A percentile compares a stretch with the other conserved stretches of the same genome.
These are phyloP conservation scores for Tachysurus vachellii DNA, from an alignment of 2,113 vertebrate species.

Conservation along the genomic window DNA sequence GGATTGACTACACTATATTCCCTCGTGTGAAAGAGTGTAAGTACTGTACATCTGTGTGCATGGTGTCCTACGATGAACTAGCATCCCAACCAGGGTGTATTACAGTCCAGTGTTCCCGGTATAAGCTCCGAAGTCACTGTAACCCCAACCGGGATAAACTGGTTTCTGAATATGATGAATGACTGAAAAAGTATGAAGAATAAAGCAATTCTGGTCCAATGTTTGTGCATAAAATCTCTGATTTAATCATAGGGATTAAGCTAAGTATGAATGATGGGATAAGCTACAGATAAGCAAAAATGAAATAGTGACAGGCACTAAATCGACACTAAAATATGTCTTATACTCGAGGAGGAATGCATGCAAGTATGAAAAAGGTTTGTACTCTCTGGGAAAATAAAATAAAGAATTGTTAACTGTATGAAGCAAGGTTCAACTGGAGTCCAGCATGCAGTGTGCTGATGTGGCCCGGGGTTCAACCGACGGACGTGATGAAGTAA, in stretches of 20 bases:
- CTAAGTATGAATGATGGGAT: conserved; percentile 2
- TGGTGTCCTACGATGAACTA: background rate
- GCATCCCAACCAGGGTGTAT: background rate
- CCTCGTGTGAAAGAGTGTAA: background rate
- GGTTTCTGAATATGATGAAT: background rate
- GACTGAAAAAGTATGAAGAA: background rate
- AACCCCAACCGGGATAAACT: background rate
- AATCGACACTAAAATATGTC: conserved; percentile 23
- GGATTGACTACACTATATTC: background rate
- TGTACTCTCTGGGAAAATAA: background rate
- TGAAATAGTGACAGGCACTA: background rate
- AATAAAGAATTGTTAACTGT: conserved; percentile 9
- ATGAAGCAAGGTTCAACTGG: background rate
- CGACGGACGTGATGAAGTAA: conserved; percentile 27
- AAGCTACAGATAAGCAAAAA: background rate
- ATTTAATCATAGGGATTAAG: conserved; percentile 19
- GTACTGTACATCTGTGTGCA: background rate
- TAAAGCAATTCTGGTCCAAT: background rate
- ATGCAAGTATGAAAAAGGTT: background rate
- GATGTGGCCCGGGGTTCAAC: conserved; percentile 11
- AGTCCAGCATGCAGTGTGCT: background rate
- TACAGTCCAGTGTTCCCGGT: background rate
- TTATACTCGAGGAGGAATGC: background rate
- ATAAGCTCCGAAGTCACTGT: background rate
- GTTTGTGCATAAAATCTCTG: background rate